These are phyloP conservation scores for Xyrauchen texanus DNA, from an alignment of 2,113 vertebrate species.

Conservation along the genomic window DNA sequence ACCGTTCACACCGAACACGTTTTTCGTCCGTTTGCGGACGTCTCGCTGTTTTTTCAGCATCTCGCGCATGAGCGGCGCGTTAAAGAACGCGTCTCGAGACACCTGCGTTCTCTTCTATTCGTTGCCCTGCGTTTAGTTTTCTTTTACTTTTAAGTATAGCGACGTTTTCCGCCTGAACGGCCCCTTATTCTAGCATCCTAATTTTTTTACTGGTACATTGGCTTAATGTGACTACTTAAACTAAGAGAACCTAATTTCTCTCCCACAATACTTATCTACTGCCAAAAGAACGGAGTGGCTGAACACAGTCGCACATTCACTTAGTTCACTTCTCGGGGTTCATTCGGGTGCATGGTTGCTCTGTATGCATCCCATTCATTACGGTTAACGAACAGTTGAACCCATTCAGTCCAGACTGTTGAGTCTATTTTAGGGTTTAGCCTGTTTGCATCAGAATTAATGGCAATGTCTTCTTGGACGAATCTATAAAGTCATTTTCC, in stretches of 20 bases:
- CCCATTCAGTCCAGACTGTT: conserved; percentile 39
- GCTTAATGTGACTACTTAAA: too few species aligned
- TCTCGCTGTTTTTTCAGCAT: too few species aligned
- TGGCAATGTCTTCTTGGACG: not conserved
- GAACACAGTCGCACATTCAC: conserved; percentile 27
- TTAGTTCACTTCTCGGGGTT: conserved; percentile 13
- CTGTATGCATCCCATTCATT: conserved; percentile 49
- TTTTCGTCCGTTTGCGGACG: too few species aligned
- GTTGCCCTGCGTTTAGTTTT: too few species aligned
- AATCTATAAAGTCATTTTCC: not conserved
- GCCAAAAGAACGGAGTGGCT: not conserved
- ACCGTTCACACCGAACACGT: too few species aligned
- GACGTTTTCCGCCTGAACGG: not conserved
- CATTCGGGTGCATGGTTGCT: not conserved
- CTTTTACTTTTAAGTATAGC: too few species aligned
- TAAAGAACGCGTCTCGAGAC: too few species aligned
- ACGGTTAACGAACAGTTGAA: conserved; percentile 32
- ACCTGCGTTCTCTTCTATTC: too few species aligned
- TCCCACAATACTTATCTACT: too few species aligned
- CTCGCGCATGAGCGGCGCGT: too few species aligned
- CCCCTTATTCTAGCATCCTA: not conserved
- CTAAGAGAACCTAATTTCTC: too few species aligned
- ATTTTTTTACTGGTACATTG: not conserved
- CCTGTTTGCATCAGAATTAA: not conserved
- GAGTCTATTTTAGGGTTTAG: not conserved